Base-by-base conservation (phyloP, 2,888 invertebrate species). In the Mamestra brassicae region DNA sequence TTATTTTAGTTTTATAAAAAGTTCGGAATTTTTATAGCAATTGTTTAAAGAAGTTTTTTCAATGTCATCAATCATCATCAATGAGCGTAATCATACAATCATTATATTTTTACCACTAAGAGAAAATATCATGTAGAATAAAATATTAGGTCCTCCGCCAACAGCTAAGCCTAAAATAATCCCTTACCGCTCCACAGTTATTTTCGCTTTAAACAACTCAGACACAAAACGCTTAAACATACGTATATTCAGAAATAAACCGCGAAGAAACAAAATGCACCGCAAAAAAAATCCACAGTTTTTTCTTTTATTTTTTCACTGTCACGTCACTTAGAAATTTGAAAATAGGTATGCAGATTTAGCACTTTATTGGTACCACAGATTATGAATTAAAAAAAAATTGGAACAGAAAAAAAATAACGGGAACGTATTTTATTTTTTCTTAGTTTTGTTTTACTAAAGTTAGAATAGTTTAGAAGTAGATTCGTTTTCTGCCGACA, bases 111-210 rank as follows among this genome's bases (percentile, higher is more conserved):
- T 74, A 76, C 71, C 66, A 52, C 55, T 38, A 34, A 74, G 62
- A 78, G 76, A 73, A 84, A 86, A 82, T 75, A 81, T 83, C 79
- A 72, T 78, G 72, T 70, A 84, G 76, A 84, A 85, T 83, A 87
- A 87, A 89, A 89, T 89, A 88, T 88, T 85, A 90, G 89, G 83
- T 88, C 83, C 86, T 84, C 83, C 87, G 86, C 86, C 89, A 90
- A 89, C 90, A 88, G 90, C 91, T 90, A 86, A 78, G 90, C 89
- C 93, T 91, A 93, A 95, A 95, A 94, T 94, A 94, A 90, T 91
- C 90, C 90, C 94, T 94, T 93, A 93, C 94, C 94, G 89, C 94
- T 92, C 89, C 91, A 87, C 87, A 90, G 94, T 92, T 95, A 95
- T 95, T 94, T 95, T 92, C 86, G 93, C 89, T 87, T 91, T 93